Evolutionary conservation across 2,888 invertebrate species (phyloP), one percentile per base, ranked within the genome.

Genomic region (Acleris holmiana): DNA sequence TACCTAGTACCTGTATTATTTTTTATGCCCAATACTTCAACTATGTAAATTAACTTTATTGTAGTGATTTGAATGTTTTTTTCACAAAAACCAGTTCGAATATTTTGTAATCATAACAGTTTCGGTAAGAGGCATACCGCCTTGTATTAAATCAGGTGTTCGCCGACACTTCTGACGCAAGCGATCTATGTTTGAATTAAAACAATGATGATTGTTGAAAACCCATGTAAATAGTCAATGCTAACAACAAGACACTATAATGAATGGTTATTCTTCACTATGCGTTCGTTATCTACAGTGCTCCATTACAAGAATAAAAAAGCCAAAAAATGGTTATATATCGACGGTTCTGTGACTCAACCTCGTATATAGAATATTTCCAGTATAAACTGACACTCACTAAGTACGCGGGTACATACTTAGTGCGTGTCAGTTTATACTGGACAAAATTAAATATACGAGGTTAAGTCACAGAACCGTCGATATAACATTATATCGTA

Each of bases 81-180:
- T 46, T 17, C 25, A 18, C 46, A 4, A 1, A 44, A 57, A 57
- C 25, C 47, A 46, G 35, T 50, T 40, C 19, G 13, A 15, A 40
- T 48, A 47, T 55, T 55, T 61, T 55, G 48, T 46, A 51, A 35
- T 35, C 46, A 23, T 21, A 44, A 53, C 10, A 21, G 15, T 21
- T 8, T 35, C 17, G n/a, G 15, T 25, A 44, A 55, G 23, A 55
- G 21, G 23, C 23, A 41, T 55, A 21, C 19, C 6, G 17, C n/a
- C 35, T 59, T 64, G 56, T 81, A 76, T 80, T 79, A 68, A 67
- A 75, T 77, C 84, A 84, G 79, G 78, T 84, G 84, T 61, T 69
- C 61, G 50, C 67, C 69, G 60, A 67, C 69, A 13, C 63, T 61
- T 62, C 66, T 80, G 82, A 83, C 82, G 81, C 73, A 79, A 74